Base-by-base conservation (phyloP, 2,888 invertebrate genomes). In the Rosalia funebris region DNA sequence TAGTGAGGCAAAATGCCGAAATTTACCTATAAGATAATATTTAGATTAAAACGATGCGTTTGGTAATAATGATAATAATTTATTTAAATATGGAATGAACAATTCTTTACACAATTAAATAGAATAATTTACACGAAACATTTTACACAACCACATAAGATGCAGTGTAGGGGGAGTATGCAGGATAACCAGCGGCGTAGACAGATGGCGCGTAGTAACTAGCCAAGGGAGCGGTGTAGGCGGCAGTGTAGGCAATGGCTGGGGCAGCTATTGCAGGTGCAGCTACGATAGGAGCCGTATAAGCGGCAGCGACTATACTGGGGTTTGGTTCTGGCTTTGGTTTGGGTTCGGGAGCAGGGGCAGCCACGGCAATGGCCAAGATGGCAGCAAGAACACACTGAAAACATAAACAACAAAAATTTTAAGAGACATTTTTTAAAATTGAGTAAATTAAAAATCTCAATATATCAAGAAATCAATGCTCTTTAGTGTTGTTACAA, bases 151-250 rank as follows among this genome's bases (percentile, higher is more conserved):
- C 36, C 1, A 62, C 53, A 16, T 65, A 65, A 47, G 62, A 39
- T 17, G 62, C 46, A 25, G 56, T 41, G 25, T 62, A 64, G 0
- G 60, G 63, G 5, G 53, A 63, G 15, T 48, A 60, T 0, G 47
- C 54, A 11, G 62, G 32, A 12, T 59, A 62, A 52, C 59, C 64
- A 14, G 63, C 56, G 32, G 53, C 41, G 36, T 60, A 64, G 20
- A 57, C 42, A 25, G 60, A 57, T 19, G 63, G 57, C 5, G 60
- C 61, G n/a, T 54, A 32, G 17, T 61, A 61, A 15, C 61, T 37
- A 12, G 37, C 48, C n/a, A 57, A 41, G 14, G 62, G 58, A 15
- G 62, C 62, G 11, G 54, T 50, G 32, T 64, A 62, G 14, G 62
- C 63, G 12, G 57, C 53, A 5, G 61, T 42, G 19, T 61, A 57